A percentile compares a stretch with the other conserved stretches of the same genome.
phyloP scores from a whole-genome alignment of 2,113 vertebrate species.

The Bubo bubo region DNA sequence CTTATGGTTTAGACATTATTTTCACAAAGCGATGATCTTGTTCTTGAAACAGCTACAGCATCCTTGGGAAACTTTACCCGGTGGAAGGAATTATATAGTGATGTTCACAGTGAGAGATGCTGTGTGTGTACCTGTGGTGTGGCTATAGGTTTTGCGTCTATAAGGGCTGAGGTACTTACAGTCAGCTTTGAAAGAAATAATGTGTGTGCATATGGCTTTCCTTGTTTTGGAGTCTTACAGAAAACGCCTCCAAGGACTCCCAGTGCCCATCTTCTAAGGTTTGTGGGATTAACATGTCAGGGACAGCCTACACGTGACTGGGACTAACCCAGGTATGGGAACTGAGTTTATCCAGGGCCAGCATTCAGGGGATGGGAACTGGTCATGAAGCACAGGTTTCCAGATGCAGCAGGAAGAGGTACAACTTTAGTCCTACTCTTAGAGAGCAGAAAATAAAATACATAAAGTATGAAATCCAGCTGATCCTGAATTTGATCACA shows the following conservation, averaged over 20 bases:
- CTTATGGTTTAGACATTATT: not conserved
- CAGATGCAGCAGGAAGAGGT: not conserved
- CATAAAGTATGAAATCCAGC: not conserved
- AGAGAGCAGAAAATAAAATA: not conserved
- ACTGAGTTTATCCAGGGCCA: not conserved
- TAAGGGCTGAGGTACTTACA: not conserved
- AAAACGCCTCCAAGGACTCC: not conserved
- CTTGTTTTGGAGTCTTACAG: not conserved
- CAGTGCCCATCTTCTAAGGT: not conserved
- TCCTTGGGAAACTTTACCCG: not conserved
- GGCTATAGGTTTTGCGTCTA: not conserved
- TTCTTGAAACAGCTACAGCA: not conserved
- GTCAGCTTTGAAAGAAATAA: not conserved
- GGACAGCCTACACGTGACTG: not conserved
- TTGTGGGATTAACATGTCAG: not conserved
- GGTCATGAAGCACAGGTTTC: not conserved
- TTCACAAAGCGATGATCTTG: not conserved
- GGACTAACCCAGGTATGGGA: not conserved
- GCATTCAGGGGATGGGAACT: not conserved
- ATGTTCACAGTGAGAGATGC: not conserved
- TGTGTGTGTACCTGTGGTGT: not conserved
- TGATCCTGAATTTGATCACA: not conserved
- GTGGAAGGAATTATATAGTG: not conserved
- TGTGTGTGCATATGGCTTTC: not conserved
- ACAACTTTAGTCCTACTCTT: not conserved